Percentiles rank a stretch among this genome's conserved stretches.
phyloP scores from a whole-genome alignment of 1,140 invertebrate genomes.

The Drosophila prosaltans region DNA sequence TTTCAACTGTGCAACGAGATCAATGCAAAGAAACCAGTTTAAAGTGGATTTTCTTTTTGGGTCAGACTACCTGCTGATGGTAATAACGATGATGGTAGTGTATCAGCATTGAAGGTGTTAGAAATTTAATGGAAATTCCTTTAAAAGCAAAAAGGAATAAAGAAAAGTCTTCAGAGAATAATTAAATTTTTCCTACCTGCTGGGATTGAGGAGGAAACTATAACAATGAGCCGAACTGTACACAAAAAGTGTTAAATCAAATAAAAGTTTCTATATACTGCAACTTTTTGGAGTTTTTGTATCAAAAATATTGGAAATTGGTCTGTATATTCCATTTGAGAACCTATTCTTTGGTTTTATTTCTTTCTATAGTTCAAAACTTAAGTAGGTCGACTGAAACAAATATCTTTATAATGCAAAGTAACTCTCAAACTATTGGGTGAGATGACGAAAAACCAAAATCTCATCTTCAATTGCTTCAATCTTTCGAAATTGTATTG shows the following conservation, averaged over 20 bases:
- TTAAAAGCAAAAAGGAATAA: background rate
- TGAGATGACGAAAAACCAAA: no score
- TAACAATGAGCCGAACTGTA: conserved; percentile 31
- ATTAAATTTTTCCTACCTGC: conserved; percentile 34
- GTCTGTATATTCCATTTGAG: no score
- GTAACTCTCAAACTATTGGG: background rate
- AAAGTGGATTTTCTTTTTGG: conserved; percentile 10
- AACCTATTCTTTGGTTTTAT: conserved; percentile 12
- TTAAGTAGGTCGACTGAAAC: background rate
- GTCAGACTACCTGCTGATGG: conserved; percentile 2
- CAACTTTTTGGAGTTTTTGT: no score
- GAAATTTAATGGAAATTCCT: conserved; percentile 4
- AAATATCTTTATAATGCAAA: background rate
- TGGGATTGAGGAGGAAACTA: conserved; percentile 24
- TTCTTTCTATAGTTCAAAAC: background rate
- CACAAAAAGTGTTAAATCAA: background rate
- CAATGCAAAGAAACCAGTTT: conserved; percentile 33
- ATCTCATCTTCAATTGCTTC: background rate
- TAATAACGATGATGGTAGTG: background rate
- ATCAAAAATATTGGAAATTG: no score
- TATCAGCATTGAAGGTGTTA: background rate
- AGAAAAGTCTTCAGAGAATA: background rate
- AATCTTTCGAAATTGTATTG: no score
- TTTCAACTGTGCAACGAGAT: conserved; percentile 8
- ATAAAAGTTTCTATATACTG: no score